These are phyloP conservation scores for Ataeniobius toweri DNA, from an alignment of 2,797 vertebrate species.

Conservation along the genomic window DNA sequence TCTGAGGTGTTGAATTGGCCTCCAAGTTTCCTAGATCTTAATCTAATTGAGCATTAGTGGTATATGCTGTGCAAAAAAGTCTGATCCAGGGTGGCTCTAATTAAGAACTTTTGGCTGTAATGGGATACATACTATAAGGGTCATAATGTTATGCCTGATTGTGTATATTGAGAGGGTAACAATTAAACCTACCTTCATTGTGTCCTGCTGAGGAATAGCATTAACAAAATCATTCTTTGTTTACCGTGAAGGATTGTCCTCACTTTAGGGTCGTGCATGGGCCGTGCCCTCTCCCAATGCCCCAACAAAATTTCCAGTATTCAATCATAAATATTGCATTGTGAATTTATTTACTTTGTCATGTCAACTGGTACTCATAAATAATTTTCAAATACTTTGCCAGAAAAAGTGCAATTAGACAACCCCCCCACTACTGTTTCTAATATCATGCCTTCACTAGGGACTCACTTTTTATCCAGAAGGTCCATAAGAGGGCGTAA, in stretches of 20 bases:
- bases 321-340: neutral
- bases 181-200: neutral
- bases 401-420: neutral
- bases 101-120: neutral
- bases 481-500: slow-evolving; percentile 96
- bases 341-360: neutral
- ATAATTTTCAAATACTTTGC: neutral
- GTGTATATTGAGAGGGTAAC: neutral
- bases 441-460: neutral
- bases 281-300: too few relatives aligned
- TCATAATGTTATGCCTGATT: neutral
- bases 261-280: too few relatives aligned
- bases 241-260: neutral
- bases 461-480: slow-evolving; percentile 92
- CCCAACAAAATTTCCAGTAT: neutral
- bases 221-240: neutral
- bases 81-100: neutral
- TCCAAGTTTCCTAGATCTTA: neutral
- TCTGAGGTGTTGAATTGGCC: too few relatives aligned
- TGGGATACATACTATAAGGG: neutral
- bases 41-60: neutral
- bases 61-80: neutral
- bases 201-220: neutral
- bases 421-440: neutral
- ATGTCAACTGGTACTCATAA: too few relatives aligned